phyloP scores from a whole-genome alignment of 2,888 invertebrate genomes.

The Oligia fasciuncula region DNA sequence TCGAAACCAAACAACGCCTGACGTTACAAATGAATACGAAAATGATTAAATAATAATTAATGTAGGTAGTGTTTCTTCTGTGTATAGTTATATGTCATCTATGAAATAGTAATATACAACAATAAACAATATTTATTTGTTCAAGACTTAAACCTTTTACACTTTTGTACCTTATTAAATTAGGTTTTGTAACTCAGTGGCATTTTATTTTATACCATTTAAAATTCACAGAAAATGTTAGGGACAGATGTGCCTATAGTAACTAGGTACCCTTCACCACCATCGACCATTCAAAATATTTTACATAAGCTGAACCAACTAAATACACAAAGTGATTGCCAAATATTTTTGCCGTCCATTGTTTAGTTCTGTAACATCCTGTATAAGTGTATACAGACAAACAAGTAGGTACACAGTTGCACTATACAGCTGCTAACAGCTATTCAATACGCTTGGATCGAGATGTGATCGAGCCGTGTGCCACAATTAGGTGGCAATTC shows the following conservation, averaged over 20 bases:
- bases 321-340: background rate
- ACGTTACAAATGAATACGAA: background rate
- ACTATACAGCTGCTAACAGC: conserved; percentile 19
- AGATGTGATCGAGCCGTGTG: conserved; percentile 35
- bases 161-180: too few relatives aligned
- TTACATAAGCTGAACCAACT: background rate
- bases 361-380: background rate
- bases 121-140: too few relatives aligned
- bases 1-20: conserved; percentile 7
- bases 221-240: too few relatives aligned
- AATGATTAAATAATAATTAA: conserved; percentile 12
- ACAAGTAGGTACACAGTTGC: background rate
- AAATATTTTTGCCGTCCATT: background rate
- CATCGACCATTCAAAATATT: background rate
- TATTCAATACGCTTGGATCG: conserved; percentile 39
- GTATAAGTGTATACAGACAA: background rate
- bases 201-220: background rate
- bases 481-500: conserved; percentile 51
- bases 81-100: background rate
- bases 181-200: too few relatives aligned
- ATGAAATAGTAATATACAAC: too few relatives aligned
- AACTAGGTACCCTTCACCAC: background rate
- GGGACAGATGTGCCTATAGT: too few relatives aligned
- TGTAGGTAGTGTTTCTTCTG: background rate
- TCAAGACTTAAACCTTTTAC: too few relatives aligned